Percentiles rank a stretch among this genome's conserved stretches.
These are phyloP conservation scores for Poliocrania exsul DNA, from an alignment of 2,797 vertebrate genomes.

Conservation along the genomic window DNA sequence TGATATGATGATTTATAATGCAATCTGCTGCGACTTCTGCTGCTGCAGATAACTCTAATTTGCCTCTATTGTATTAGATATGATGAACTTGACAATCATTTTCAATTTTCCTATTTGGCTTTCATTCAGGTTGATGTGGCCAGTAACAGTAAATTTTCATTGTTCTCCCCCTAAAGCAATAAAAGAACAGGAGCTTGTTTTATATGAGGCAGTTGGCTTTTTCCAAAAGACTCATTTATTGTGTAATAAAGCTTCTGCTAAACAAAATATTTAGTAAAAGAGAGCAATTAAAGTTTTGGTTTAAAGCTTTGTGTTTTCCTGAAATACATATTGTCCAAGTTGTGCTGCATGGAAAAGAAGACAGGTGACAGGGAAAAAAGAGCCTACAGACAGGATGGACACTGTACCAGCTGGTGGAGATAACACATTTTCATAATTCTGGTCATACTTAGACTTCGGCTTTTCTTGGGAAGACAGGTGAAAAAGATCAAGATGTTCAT, in stretches of 20 bases:
- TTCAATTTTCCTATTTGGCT: slow-evolving; percentile 72
- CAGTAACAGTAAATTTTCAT: slow-evolving; percentile 64
- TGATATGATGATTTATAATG: slow-evolving; percentile 83
- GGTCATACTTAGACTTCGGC: neutral
- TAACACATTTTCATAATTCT: neutral
- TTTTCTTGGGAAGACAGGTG: neutral
- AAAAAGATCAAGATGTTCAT: neutral
- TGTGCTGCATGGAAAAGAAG: neutral
- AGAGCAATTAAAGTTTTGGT: neutral
- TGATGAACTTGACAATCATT: slow-evolving; percentile 74
- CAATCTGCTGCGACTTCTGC: slow-evolving; percentile 77
- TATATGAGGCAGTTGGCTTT: slow-evolving; percentile 27
- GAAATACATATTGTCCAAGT: neutral
- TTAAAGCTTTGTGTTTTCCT: neutral
- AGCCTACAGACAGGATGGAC: neutral
- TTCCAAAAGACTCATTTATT: slow-evolving; percentile 41
- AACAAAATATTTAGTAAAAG: slow-evolving; percentile 28
- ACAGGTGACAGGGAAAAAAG: neutral
- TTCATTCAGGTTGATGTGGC: slow-evolving; percentile 68
- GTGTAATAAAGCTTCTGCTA: slow-evolving; percentile 34
- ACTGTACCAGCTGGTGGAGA: neutral
- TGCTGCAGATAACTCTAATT: slow-evolving; percentile 78
- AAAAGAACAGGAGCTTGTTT: slow-evolving; percentile 31
- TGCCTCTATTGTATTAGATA: slow-evolving; percentile 76
- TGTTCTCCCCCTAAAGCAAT: slow-evolving; percentile 50